Evolutionary conservation across 2,888 invertebrate species (phyloP).

Genomic region (Caenorhabditis sp.): DNA sequence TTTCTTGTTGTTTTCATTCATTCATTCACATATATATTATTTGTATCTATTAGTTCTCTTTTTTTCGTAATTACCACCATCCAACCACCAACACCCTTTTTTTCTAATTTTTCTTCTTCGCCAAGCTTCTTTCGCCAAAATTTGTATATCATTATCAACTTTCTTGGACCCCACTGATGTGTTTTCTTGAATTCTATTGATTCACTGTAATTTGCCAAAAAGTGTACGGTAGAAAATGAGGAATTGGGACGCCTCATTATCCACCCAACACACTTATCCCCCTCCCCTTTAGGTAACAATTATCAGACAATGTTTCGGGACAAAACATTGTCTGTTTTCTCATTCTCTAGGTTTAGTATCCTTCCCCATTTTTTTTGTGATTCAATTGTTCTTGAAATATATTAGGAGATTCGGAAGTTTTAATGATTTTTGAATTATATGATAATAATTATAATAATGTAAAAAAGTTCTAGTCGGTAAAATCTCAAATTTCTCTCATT

Average conservation of each 20-base stretch:
- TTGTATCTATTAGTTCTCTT: constrained; percentile 30
- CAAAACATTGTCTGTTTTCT: background rate
- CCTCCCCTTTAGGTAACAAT: constrained; percentile 29
- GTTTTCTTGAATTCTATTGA: background rate
- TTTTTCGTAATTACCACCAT: background rate
- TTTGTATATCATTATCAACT: constrained; percentile 8
- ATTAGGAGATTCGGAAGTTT: background rate
- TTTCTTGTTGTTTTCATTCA: background rate
- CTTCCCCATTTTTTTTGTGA: background rate
- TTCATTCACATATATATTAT: constrained; percentile 5
- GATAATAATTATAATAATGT: background rate
- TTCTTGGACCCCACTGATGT: background rate
- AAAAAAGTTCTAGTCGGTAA: constrained; percentile 9
- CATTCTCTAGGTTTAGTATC: background rate
- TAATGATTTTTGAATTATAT: background rate
- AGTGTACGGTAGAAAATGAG: constrained; percentile 10
- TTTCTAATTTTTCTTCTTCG: constrained; percentile 9
- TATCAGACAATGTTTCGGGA: constrained; percentile 2
- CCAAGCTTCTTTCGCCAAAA: constrained; percentile 44
- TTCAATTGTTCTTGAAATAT: background rate
- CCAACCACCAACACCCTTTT: too few species aligned
- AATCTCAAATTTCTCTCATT: constrained; percentile 12
- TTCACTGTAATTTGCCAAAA: background rate
- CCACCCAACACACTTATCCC: background rate
- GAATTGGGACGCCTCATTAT: constrained; percentile 34